Conservation (phyloP, 2,888 invertebrate species). For the Synergus laeviventris region DNA sequence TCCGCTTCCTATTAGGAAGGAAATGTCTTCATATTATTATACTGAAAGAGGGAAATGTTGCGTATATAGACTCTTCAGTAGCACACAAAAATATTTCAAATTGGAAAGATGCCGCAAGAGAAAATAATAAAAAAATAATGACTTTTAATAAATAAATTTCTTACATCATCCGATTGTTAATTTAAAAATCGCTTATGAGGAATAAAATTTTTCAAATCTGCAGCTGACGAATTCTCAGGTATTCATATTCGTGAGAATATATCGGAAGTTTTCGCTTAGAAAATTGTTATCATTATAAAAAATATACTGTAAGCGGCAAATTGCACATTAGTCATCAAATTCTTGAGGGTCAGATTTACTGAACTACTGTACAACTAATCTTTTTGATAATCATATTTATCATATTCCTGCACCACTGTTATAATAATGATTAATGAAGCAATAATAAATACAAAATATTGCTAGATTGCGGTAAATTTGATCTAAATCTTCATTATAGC, state of each 20-base stretch:
- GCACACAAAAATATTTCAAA: background rate
- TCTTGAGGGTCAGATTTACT: background rate
- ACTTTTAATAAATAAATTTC: too few relatives aligned
- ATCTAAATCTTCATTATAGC: constrained; percentile 12
- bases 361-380: background rate
- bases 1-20: constrained; percentile 25
- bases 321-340: background rate
- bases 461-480: background rate
- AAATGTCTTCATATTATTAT: background rate
- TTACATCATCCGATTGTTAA: background rate
- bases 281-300: background rate
- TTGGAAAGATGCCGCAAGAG: background rate
- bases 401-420: background rate
- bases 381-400: background rate
- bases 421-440: background rate
- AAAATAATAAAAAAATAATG: too few relatives aligned
- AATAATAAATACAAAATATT: background rate
- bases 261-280: background rate
- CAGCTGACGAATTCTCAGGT: background rate
- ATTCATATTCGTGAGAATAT: background rate
- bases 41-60: background rate
- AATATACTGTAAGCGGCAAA: background rate
- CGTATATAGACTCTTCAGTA: background rate
- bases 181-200: background rate
- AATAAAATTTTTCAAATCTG: background rate